Percentiles rank a stretch among this genome's conserved stretches.
Evolutionary conservation across 2,113 vertebrate species (phyloP).

Genomic region (Terrapene triunguis): DNA sequence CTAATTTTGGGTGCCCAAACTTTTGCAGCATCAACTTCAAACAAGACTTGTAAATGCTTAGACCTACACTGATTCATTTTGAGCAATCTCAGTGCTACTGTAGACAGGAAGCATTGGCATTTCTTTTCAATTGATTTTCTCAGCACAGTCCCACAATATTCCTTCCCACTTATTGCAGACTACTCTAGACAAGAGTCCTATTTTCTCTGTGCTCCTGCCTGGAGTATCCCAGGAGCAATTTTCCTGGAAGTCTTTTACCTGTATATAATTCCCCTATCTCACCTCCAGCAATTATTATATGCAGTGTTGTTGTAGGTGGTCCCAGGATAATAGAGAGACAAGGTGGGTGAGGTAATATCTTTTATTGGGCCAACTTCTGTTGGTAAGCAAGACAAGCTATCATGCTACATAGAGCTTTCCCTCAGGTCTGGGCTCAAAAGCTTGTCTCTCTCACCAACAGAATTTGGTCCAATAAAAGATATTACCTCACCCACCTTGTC

Average conservation of each 20-base stretch:
- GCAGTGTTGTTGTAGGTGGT: too few species aligned
- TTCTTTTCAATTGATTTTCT: not conserved
- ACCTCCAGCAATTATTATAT: not conserved
- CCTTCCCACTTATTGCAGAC: not conserved
- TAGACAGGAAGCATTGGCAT: not conserved
- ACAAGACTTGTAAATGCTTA: not conserved
- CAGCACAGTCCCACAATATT: not conserved
- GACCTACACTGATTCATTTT: not conserved
- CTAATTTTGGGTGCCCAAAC: rapidly evolving
- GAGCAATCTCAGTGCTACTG: not conserved
- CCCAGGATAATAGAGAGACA: too few species aligned
- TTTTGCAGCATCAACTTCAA: not conserved
- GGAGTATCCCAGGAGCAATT: rapidly evolving
- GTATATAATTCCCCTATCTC: not conserved
- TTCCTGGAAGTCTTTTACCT: not conserved
- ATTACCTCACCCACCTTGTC: not conserved
- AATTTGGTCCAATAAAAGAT: not conserved
- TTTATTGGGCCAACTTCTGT: too few species aligned
- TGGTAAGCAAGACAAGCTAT: too few species aligned
- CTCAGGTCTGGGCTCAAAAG: too few species aligned
- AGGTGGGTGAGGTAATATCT: too few species aligned
- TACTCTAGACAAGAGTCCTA: not conserved
- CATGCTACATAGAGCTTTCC: too few species aligned
- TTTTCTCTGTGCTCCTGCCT: rapidly evolving
- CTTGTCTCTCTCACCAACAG: not conserved